Evolutionary conservation across 2,113 vertebrate species (phyloP).

Genomic region (Vulpes lagopus): DNA sequence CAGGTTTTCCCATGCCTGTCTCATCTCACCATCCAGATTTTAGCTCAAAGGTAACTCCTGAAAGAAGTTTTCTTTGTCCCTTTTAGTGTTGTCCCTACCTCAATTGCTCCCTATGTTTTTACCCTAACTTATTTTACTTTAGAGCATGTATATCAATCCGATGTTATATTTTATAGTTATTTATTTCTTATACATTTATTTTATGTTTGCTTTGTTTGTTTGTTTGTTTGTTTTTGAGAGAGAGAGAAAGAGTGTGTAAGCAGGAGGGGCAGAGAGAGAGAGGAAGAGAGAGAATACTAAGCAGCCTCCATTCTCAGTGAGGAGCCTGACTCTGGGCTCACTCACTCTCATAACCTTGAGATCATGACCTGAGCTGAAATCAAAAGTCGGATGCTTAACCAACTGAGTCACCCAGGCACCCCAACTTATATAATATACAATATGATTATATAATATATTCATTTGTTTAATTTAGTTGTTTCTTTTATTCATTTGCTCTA

Average conservation of each 20-base stretch:
- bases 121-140: background rate
- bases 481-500: conserved; percentile 24
- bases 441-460: background rate
- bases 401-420: background rate
- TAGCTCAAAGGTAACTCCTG: background rate
- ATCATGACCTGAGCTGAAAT: background rate
- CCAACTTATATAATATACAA: background rate
- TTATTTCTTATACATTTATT: background rate
- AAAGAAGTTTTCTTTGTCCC: background rate
- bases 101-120: background rate
- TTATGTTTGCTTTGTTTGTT: background rate
- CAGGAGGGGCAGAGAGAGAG: background rate
- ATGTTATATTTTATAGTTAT: background rate
- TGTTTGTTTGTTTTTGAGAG: background rate
- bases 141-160: background rate
- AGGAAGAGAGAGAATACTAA: background rate
- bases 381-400: background rate
- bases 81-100: background rate
- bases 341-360: background rate
- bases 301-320: background rate
- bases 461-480: background rate
- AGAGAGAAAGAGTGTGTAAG: background rate
- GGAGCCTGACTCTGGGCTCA: background rate
- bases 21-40: background rate
- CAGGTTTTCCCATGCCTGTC: background rate